A percentile compares a stretch with the other conserved stretches of the same genome.
Evolutionary conservation across 2,888 invertebrate species (phyloP).

Genomic region (Eilema caniola): DNA sequence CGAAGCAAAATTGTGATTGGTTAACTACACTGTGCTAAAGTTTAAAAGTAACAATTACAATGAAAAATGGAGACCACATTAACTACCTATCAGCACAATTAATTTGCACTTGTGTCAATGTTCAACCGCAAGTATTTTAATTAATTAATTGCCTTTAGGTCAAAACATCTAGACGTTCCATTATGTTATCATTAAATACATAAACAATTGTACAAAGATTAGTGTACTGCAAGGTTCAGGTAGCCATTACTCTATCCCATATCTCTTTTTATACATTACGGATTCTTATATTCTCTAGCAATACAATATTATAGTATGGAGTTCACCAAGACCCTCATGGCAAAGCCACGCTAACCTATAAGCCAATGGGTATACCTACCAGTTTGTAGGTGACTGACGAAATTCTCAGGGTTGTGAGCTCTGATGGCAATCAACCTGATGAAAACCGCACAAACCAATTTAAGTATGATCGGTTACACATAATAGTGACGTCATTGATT

Average conservation of each 20-base stretch:
- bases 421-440: too few species aligned
- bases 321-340: too few species aligned
- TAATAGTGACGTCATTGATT: background rate
- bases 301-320: background rate
- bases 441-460: too few species aligned
- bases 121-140: slow-evolving; percentile 14
- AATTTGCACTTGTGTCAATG: slow-evolving; percentile 10
- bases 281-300: background rate
- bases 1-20: background rate
- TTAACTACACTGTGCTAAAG: background rate
- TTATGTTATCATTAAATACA: background rate
- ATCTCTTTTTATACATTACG: background rate
- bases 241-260: background rate
- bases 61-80: slow-evolving; percentile 11
- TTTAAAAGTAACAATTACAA: background rate
- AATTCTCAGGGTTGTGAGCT: too few species aligned
- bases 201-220: background rate
- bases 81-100: slow-evolving; percentile 1
- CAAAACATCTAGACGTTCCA: background rate
- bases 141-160: slow-evolving; percentile 12
- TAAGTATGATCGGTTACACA: too few species aligned
- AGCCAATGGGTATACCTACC: too few species aligned
- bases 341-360: too few species aligned
- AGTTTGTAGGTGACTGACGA: too few species aligned
- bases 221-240: background rate